Evolutionary conservation across 37 sponge, comb jelly and placozoan species (phyloP).

Genomic region (Ianthella basta): DNA sequence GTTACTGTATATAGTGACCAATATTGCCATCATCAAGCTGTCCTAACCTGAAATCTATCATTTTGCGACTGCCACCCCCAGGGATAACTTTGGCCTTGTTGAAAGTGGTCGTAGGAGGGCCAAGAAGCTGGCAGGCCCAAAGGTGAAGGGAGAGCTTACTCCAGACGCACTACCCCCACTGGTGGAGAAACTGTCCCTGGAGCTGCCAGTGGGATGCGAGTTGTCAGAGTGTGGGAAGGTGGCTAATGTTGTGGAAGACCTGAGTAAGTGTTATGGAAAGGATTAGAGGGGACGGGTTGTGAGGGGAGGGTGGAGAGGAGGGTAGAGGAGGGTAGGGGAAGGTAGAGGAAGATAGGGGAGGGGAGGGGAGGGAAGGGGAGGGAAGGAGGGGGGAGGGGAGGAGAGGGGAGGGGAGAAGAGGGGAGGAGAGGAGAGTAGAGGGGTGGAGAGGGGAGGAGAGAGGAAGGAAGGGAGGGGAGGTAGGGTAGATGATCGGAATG

Average conservation of each 20-base stretch:
- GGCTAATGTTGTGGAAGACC: conserved; percentile 9
- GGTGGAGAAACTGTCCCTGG: not conserved
- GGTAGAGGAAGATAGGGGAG: not conserved
- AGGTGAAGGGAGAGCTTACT: conserved; percentile 9
- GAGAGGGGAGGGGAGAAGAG: not conserved
- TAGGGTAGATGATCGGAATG: too few relatives aligned
- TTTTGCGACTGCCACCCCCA: too few relatives aligned
- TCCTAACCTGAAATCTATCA: too few relatives aligned
- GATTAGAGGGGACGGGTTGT: not conserved
- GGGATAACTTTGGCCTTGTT: not conserved
- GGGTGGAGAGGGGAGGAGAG: not conserved
- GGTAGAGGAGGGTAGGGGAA: not conserved
- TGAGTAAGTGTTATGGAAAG: not conserved
- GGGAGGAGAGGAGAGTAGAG: too few relatives aligned
- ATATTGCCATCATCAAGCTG: too few relatives aligned
- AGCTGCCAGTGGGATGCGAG: not conserved
- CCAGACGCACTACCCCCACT: not conserved
- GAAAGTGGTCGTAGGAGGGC: not conserved
- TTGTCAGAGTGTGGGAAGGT: conserved; percentile 8
- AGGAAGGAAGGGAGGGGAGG: too few relatives aligned
- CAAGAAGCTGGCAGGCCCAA: not conserved
- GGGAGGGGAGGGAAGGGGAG: not conserved
- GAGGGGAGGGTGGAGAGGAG: not conserved
- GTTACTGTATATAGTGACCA: too few relatives aligned
- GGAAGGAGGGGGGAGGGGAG: not conserved